Conservation (phyloP, 92 coral and sea anemone species). For the Porites rus region DNA sequence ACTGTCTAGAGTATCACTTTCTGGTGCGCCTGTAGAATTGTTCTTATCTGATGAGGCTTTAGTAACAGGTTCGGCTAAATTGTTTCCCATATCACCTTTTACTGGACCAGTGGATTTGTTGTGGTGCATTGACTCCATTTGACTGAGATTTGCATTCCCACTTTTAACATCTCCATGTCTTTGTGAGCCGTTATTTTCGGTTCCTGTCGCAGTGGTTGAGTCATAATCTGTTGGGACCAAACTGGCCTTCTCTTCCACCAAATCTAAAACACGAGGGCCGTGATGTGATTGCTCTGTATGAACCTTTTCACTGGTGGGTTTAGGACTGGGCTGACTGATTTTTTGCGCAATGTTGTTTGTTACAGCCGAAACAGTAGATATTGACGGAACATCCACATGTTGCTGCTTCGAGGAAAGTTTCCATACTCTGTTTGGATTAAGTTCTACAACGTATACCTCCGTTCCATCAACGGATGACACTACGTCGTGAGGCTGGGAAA, state of each 20-base stretch:
- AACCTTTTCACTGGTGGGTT: not conserved
- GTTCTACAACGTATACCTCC: conserved; percentile 82
- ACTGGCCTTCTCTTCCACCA: conserved; percentile 18
- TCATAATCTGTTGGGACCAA: not conserved
- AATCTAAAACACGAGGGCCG: not conserved
- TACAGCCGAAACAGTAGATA: not conserved
- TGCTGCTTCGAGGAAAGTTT: conserved; percentile 59
- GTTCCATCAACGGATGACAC: conserved; percentile 78
- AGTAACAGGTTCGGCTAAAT: not conserved
- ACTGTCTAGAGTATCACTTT: conserved; percentile 1
- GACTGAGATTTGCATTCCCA: not conserved
- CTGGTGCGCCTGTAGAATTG: not conserved
- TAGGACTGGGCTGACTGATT: not conserved
- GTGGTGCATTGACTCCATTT: not conserved
- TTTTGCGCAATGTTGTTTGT: not conserved
- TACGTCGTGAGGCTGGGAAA: conserved; percentile 86
- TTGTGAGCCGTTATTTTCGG: not conserved
- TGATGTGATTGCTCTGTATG: not conserved
- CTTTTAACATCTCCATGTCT: not conserved
- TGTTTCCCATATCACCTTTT: not conserved
- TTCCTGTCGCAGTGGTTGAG: not conserved
- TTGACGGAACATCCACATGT: not conserved
- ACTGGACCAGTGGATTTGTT: not conserved
- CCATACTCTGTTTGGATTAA: conserved; percentile 87
- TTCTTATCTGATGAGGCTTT: not conserved